Evolutionary conservation across 1,140 invertebrate species (phyloP).

Genomic region (Littorina saxatilis): DNA sequence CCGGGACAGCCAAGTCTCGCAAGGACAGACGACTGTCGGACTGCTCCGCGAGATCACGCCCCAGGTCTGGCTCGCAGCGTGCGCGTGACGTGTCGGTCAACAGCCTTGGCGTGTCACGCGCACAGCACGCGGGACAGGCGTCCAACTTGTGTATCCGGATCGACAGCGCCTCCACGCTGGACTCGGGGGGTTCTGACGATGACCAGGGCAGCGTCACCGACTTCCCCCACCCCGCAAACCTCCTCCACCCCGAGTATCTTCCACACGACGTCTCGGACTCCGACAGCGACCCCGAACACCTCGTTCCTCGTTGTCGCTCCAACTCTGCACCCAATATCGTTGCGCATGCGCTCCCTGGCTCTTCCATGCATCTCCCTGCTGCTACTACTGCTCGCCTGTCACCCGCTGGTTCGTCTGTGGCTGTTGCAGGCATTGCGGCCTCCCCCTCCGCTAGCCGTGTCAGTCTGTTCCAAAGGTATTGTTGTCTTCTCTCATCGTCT

Average conservation of each 20-base stretch:
- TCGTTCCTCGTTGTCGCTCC: conserved; percentile 22
- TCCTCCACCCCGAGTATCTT: conserved; percentile 26
- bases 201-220: neutral
- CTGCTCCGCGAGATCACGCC: too few relatives aligned
- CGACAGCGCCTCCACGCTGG: conserved; percentile 27
- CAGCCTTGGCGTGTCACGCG: too few relatives aligned
- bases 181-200: neutral
- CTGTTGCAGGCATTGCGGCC: conserved; percentile 19
- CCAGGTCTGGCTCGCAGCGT: neutral
- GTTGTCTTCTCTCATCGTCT: conserved; percentile 1
- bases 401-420: conserved; percentile 24
- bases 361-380: conserved; percentile 8
- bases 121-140: too few relatives aligned
- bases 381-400: conserved; percentile 3
- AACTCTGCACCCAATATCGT: conserved; percentile 28
- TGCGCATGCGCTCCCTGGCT: conserved; percentile 24
- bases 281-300: neutral
- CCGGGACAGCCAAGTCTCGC: too few relatives aligned
- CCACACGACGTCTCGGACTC: neutral
- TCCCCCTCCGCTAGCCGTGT: conserved; percentile 19
- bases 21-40: too few relatives aligned
- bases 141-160: conserved; percentile 15
- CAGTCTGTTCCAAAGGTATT: conserved; percentile 32
- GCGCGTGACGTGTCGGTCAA: too few relatives aligned
- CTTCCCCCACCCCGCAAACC: neutral